A percentile compares a stretch with the other conserved stretches of the same genome.
These are phyloP conservation scores for Ryuthela nishihirai DNA, from an alignment of 2,888 invertebrate genomes.

Conservation along the genomic window DNA sequence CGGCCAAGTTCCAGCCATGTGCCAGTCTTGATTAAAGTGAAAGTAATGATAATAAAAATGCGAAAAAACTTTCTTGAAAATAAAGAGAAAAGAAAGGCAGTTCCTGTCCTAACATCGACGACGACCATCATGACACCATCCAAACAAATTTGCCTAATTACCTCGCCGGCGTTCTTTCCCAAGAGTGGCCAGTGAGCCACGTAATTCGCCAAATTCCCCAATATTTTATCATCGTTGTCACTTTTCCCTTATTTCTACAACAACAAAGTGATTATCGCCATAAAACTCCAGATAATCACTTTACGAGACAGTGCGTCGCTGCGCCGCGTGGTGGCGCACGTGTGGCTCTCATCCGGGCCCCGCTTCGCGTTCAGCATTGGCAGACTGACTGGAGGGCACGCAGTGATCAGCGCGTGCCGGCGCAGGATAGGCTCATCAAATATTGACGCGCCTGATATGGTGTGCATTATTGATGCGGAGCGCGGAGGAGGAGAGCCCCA, in stretches of 20 bases:
- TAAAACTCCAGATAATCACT: slow-evolving; percentile 38
- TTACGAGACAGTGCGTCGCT: slow-evolving; percentile 9
- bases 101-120: slow-evolving; percentile 3
- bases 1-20: too few species aligned
- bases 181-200: slow-evolving; percentile 18
- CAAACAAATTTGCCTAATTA: slow-evolving; percentile 37
- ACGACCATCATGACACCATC: slow-evolving; percentile 17
- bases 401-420: too few species aligned
- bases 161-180: slow-evolving; percentile 17
- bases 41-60: slow-evolving; percentile 3
- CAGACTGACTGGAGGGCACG: too few species aligned
- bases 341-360: too few species aligned
- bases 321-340: slow-evolving; percentile 31
- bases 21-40: too few species aligned
- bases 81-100: too few species aligned
- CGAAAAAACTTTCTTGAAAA: not conserved
- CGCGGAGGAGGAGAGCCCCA: too few species aligned
- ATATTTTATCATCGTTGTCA: slow-evolving; percentile 38
- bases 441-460: slow-evolving; percentile 32
- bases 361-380: too few species aligned
- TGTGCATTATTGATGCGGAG: slow-evolving; percentile 36
- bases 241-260: slow-evolving; percentile 32
- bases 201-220: slow-evolving; percentile 38
- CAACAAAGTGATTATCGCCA: slow-evolving; percentile 38
- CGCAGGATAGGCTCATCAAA: slow-evolving; percentile 20